phyloP scores from a whole-genome alignment of 2,113 vertebrate genomes.

The Malaclemys terrapin region DNA sequence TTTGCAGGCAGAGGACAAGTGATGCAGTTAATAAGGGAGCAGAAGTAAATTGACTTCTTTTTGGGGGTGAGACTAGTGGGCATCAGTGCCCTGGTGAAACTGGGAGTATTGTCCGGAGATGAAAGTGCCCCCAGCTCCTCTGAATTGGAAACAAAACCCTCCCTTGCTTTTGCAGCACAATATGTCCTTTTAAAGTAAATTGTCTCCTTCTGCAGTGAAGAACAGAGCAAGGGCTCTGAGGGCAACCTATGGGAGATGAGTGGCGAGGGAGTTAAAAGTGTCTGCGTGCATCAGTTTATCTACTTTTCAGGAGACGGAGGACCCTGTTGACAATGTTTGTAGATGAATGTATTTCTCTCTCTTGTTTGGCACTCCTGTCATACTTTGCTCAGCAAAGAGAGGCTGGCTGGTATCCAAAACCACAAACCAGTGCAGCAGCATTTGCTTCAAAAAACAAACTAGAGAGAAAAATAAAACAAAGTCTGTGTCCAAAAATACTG shows the following conservation, averaged over 20 bases:
- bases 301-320: background rate
- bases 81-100: background rate
- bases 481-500: fast-evolving
- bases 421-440: background rate
- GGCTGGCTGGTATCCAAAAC: background rate
- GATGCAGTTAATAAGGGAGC: background rate
- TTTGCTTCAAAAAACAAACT: background rate
- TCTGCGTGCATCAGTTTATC: background rate
- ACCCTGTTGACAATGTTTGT: background rate
- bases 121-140: background rate
- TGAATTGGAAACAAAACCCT: background rate
- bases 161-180: background rate
- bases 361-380: background rate
- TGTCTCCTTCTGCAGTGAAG: background rate
- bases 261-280: background rate
- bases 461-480: background rate
- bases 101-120: background rate
- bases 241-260: no score
- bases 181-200: background rate
- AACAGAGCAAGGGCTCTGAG: background rate
- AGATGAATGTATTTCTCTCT: background rate
- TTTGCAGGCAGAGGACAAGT: background rate
- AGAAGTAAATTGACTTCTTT: background rate
- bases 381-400: background rate
- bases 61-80: background rate